phyloP scores from a whole-genome alignment of 2,113 vertebrate species.

The Proteles cristata region DNA sequence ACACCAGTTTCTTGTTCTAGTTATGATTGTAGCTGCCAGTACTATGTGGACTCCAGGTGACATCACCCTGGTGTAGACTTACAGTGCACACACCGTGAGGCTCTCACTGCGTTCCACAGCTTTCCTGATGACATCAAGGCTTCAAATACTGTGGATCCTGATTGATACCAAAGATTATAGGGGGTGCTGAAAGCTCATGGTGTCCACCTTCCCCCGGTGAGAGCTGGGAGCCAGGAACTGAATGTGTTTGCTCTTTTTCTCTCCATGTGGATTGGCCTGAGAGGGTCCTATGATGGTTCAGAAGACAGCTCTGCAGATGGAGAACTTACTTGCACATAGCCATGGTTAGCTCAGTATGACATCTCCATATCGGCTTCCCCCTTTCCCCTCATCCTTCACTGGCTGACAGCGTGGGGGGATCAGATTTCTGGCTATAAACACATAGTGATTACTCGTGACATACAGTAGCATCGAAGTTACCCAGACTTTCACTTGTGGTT shows the following conservation, averaged over 20 bases:
- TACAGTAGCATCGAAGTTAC: background rate
- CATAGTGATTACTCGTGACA: background rate
- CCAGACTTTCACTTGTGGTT: background rate
- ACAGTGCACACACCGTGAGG: too few species aligned
- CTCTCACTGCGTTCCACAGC: background rate
- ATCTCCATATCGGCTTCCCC: background rate
- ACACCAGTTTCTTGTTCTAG: background rate
- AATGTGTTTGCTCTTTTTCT: background rate
- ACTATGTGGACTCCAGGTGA: fast-evolving
- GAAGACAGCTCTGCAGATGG: background rate
- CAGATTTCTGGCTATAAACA: background rate
- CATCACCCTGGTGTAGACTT: background rate
- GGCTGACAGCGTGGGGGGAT: background rate
- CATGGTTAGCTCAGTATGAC: background rate
- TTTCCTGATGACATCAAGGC: background rate
- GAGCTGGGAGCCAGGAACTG: background rate
- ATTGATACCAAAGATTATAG: background rate
- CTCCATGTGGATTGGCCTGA: background rate
- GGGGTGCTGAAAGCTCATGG: background rate
- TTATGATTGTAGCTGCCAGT: background rate
- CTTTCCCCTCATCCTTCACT: background rate
- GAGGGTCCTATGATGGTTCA: background rate
- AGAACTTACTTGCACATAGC: background rate
- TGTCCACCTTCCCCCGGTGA: background rate
- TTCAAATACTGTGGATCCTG: background rate